Evolutionary conservation across 2,113 vertebrate genomes (phyloP).

Genomic region (Triplophysa dalaica): DNA sequence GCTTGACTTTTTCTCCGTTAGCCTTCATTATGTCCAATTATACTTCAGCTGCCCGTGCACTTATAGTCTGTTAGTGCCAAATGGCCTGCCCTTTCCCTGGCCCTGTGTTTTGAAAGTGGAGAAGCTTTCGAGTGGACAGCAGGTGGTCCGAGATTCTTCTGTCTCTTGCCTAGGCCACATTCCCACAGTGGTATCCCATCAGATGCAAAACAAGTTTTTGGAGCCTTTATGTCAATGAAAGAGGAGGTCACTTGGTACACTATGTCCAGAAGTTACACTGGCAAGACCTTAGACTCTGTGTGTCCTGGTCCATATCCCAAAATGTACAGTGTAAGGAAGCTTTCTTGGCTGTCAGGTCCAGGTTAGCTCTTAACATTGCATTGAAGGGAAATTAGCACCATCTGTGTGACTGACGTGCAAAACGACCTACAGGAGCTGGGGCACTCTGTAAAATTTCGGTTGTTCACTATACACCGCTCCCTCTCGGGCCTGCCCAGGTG

Average conservation of each 20-base stretch:
- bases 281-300: neutral
- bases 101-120: constrained; percentile 76
- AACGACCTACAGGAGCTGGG: constrained; percentile 35
- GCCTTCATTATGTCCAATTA: constrained; percentile 79
- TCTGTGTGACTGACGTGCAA: constrained; percentile 24
- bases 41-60: constrained; percentile 72
- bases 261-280: too few species aligned
- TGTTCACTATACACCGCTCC: constrained; percentile 7
- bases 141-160: constrained; percentile 72
- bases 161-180: constrained; percentile 57
- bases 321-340: neutral
- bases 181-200: constrained; percentile 66
- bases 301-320: neutral
- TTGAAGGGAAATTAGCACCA: constrained; percentile 10
- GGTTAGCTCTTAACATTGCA: neutral
- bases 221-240: constrained; percentile 57
- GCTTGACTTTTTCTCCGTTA: constrained; percentile 77
- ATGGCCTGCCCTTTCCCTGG: constrained; percentile 69
- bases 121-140: constrained; percentile 71
- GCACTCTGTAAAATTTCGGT: neutral
- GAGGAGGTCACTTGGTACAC: neutral
- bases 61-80: constrained; percentile 59
- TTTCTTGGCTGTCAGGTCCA: neutral
- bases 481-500: constrained; percentile 39
- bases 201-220: constrained; percentile 73